Conservation (phyloP, 2,113 vertebrate species). For the Delphinus delphis region DNA sequence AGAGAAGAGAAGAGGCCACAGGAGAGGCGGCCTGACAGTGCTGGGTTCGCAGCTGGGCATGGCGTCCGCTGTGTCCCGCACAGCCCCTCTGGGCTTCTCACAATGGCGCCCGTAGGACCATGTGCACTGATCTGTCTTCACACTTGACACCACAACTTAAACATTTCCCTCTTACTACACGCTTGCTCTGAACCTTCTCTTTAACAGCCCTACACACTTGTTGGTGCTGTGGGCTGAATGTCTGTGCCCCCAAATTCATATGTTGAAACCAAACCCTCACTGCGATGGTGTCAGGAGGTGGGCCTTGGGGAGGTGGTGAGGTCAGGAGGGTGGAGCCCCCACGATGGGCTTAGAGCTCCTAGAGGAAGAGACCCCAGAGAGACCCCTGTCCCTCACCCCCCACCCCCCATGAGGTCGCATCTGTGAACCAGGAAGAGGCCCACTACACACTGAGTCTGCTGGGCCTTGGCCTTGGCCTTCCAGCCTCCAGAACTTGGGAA, state of each 20-base stretch:
- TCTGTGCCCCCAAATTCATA: background rate
- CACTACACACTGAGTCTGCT: background rate
- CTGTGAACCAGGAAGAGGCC: background rate
- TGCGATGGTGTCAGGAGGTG: background rate
- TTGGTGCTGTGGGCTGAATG: background rate
- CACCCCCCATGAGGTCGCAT: background rate
- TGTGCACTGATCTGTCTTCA: background rate
- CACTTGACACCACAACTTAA: too few species aligned
- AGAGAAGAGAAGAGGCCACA: background rate
- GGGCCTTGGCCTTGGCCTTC: background rate
- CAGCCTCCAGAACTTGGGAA: background rate
- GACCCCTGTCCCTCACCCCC: background rate
- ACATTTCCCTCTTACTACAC: background rate
- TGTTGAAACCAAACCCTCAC: background rate
- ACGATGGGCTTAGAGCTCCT: accelerated
- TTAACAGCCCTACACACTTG: background rate
- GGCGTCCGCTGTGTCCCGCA: background rate
- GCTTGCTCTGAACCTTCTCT: background rate
- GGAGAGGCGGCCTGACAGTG: background rate
- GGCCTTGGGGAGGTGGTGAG: background rate
- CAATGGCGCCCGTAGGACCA: background rate
- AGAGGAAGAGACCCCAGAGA: background rate
- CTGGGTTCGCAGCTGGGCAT: accelerated
- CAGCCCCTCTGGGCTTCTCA: background rate
- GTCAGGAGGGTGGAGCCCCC: background rate